Conservation (phyloP, 2,797 vertebrate genomes). For the Microctenopoma stevenorrisi region DNA sequence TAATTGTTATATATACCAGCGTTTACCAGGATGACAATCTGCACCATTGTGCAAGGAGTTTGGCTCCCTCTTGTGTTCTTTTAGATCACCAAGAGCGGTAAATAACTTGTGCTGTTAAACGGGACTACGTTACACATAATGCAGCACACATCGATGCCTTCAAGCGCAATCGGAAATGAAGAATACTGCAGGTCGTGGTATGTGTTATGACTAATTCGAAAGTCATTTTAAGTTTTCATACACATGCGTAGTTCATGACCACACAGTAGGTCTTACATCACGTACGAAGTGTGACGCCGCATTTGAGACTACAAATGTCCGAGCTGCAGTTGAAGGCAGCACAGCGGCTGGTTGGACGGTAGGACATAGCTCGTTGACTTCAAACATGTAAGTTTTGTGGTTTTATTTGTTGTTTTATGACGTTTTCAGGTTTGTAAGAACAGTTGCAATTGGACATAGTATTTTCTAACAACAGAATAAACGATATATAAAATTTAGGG, state of each 20-base stretch:
- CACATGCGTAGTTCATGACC: too few relatives aligned
- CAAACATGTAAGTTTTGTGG: slow-evolving; percentile 54
- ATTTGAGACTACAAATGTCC: slow-evolving; percentile 1
- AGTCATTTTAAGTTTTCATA: too few relatives aligned
- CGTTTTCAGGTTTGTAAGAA: fast-evolving
- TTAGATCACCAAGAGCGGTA: too few relatives aligned
- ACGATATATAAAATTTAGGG: neutral
- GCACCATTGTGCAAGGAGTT: slow-evolving; percentile 11
- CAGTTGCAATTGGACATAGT: too few relatives aligned
- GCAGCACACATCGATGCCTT: neutral
- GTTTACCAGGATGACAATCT: too few relatives aligned
- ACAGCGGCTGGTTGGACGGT: fast-evolving
- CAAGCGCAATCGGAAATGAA: too few relatives aligned
- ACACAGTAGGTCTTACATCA: too few relatives aligned
- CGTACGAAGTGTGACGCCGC: neutral
- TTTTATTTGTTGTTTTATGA: neutral
- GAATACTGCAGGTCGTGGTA: too few relatives aligned
- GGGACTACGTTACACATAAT: slow-evolving; percentile 48
- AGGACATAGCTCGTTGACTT: slow-evolving; percentile 16
- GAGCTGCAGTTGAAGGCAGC: slow-evolving; percentile 49
- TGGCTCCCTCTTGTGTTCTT: slow-evolving; percentile 68
- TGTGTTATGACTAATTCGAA: too few relatives aligned
- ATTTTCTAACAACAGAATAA: neutral
- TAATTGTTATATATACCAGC: too few relatives aligned
- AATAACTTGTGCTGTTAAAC: neutral